Percentiles rank a stretch among this genome's conserved stretches.
These are phyloP conservation scores for Syngnathus scovelli DNA, from an alignment of 2,113 vertebrate species.

Conservation along the genomic window DNA sequence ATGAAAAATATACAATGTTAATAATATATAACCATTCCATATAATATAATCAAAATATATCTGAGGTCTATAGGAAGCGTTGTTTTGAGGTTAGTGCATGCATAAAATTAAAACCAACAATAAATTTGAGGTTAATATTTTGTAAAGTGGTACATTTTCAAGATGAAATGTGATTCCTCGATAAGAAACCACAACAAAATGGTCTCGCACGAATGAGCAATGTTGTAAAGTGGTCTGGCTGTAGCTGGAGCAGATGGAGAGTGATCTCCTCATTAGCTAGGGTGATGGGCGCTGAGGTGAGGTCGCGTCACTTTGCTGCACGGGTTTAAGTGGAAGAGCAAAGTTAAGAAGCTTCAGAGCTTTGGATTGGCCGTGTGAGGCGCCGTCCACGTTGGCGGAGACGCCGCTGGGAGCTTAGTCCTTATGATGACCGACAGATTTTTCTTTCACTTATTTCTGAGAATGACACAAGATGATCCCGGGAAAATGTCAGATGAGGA, in stretches of 20 bases:
- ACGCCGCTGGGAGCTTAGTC: neutral
- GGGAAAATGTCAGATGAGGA: neutral
- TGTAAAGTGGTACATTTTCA: no score
- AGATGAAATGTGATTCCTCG: neutral
- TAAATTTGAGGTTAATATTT: no score
- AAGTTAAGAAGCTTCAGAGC: neutral
- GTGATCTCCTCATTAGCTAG: neutral
- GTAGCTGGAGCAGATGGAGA: neutral
- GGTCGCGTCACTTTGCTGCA: neutral
- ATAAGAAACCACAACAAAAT: neutral
- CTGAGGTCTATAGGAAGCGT: no score
- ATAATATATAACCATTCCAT: no score
- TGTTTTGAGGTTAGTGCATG: neutral
- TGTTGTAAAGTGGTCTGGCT: neutral
- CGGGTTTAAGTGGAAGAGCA: neutral
- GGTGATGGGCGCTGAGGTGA: neutral
- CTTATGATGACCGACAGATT: neutral
- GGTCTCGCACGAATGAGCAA: neutral
- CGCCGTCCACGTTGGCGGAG: neutral
- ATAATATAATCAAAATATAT: no score
- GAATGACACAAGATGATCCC: neutral
- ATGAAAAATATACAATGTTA: neutral
- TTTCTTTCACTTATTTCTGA: neutral
- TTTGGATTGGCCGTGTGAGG: neutral
- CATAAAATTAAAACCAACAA: no score